phyloP scores from a whole-genome alignment of 2,888 invertebrate genomes.

The Athetis lepigone region DNA sequence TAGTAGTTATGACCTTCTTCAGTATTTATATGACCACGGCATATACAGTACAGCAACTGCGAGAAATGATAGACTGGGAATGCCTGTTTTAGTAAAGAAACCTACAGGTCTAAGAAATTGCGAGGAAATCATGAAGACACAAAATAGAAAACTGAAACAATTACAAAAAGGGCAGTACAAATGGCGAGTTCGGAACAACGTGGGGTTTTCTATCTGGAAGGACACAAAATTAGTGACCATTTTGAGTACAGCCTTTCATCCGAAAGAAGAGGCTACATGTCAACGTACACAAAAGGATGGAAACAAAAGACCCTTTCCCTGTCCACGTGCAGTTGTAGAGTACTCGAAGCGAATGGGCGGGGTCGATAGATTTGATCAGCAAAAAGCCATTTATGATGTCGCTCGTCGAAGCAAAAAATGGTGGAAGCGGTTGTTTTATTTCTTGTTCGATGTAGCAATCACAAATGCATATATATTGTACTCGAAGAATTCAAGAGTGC shows the following conservation, averaged over 20 bases:
- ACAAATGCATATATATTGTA: constrained; percentile 10
- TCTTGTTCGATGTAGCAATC: constrained; percentile 12
- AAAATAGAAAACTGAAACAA: constrained; percentile 10
- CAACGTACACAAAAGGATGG: constrained; percentile 14
- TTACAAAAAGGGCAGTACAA: constrained; percentile 15
- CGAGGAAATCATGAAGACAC: constrained; percentile 11
- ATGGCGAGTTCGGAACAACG: constrained; percentile 14
- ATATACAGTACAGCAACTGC: constrained; percentile 25
- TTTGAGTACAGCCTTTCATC: constrained; percentile 15
- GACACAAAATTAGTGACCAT: constrained; percentile 11
- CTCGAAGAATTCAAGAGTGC: constrained; percentile 4
- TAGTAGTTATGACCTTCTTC: constrained; percentile 26
- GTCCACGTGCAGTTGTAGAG: constrained; percentile 11
- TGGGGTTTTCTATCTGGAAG: constrained; percentile 9
- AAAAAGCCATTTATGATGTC: constrained; percentile 14
- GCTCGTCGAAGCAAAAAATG: constrained; percentile 11
- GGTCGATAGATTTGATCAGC: constrained; percentile 13
- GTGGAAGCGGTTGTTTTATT: constrained; percentile 17
- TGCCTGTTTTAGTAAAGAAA: constrained; percentile 41
- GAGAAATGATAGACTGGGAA: constrained; percentile 26
- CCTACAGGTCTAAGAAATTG: constrained; percentile 23
- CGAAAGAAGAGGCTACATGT: constrained; percentile 10
- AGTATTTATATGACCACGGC: constrained; percentile 29
- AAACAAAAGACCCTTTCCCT: constrained; percentile 14
- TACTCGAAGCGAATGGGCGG: constrained; percentile 16